Conservation (phyloP, 2,113 vertebrate species). For the Neodon shergylaensis region DNA sequence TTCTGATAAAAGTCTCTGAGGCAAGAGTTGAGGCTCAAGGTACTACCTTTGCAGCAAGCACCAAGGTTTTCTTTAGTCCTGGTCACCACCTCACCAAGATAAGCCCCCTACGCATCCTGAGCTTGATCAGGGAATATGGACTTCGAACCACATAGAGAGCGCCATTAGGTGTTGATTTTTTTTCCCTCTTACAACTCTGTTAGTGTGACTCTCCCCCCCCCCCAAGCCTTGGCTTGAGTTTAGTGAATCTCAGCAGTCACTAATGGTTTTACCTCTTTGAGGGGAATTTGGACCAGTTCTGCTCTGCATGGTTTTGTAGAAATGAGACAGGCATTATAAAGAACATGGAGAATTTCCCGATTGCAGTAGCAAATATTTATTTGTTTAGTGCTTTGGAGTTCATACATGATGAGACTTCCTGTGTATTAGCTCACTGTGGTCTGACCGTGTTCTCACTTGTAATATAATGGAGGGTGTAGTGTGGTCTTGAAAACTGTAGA, state of each 20-base stretch:
- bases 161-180: neutral
- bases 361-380: slow-evolving; percentile 24
- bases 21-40: neutral
- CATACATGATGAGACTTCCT: neutral
- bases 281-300: neutral
- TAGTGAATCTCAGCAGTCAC: neutral
- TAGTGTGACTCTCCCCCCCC: neutral
- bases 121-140: neutral
- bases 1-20: neutral
- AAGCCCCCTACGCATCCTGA: neutral
- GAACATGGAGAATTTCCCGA: neutral
- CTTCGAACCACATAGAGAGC: neutral
- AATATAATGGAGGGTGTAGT: neutral
- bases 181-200: slow-evolving; percentile 1
- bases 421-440: neutral
- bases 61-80: neutral
- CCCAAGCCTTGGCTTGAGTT: neutral
- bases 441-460: neutral
- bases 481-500: neutral
- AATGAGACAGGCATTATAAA: neutral
- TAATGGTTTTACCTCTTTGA: neutral
- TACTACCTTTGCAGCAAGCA: neutral
- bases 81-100: neutral
- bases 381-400: neutral
- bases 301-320: neutral